Percentiles rank a stretch among this genome's conserved stretches.
phyloP scores from a whole-genome alignment of 1,140 invertebrate species.

The Neoseiulus cucumeris region DNA sequence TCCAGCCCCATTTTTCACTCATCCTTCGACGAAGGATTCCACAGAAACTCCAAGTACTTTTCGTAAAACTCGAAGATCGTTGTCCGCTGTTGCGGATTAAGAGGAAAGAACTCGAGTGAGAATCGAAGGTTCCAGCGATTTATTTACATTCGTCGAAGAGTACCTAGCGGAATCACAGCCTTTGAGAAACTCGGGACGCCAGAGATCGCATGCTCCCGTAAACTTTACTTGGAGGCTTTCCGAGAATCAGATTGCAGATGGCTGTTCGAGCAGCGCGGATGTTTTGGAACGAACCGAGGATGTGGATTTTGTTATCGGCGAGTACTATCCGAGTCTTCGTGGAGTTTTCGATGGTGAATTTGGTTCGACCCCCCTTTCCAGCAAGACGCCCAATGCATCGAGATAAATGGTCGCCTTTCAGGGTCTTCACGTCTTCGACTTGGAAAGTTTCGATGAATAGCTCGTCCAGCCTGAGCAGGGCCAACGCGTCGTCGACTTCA shows the following conservation, averaged over 20 bases:
- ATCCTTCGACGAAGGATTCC: no score
- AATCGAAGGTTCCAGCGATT: no score
- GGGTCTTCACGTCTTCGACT: constrained; percentile 81
- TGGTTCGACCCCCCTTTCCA: constrained; percentile 89
- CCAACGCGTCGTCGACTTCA: constrained; percentile 88
- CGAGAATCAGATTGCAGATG: constrained; percentile 93
- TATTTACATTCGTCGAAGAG: no score
- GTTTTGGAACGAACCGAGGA: constrained; percentile 92
- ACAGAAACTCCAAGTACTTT: no score
- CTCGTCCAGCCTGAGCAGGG: constrained; percentile 82
- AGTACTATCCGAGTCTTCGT: constrained; percentile 96
- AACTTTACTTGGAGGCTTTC: constrained; percentile 48
- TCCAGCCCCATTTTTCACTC: no score
- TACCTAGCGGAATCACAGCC: constrained; percentile 27
- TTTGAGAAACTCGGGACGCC: constrained; percentile 31
- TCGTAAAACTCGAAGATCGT: no score
- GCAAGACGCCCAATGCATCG: constrained; percentile 87
- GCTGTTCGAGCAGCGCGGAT: constrained; percentile 81
- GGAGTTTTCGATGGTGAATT: constrained; percentile 96
- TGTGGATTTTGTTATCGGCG: constrained; percentile 87
- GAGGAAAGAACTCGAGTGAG: no score
- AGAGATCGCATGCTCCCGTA: constrained; percentile 38
- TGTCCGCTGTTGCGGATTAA: no score
- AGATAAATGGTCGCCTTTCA: constrained; percentile 86
- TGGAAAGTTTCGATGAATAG: constrained; percentile 93